Evolutionary conservation across 2,888 invertebrate species (phyloP), one percentile per base, ranked within the genome.

Genomic region (Hydropsyche betteni): DNA sequence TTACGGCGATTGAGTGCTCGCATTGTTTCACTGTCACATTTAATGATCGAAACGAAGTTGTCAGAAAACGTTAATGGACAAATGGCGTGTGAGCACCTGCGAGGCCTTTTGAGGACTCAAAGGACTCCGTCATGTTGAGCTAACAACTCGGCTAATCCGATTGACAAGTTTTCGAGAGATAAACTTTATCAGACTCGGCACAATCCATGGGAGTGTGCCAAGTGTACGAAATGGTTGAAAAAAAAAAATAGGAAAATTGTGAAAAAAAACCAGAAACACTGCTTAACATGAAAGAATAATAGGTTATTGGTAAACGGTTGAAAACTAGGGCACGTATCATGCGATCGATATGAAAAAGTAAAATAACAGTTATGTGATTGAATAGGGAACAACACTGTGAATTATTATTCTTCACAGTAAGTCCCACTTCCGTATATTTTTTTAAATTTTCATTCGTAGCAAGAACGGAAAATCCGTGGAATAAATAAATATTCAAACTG

Each of bases 21-120:
- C 24, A 58, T 58, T 58, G 58, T 58, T 58, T 58, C 24, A 58
- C 58, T 58, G 58, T 58, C 24, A 16, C 58, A 24, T 16, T 24
- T 58, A 58, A 58, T 58, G 58, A 24, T 58, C 16, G 44, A 58
- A 58, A 58, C 16, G 58, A 58, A 24, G 16, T 24, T 24, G 24
- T 16, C n/a, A 16, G 58, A 16, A 14, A 14, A 16, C 38, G 34
- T 38, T 68, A 68, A 68, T 68, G 68, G 36, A 68, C 68, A 68
- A n/a, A 68, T 68, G 68, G 68, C 68, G 36, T 58, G 58, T 68
- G 68, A 34, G 68, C 33, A 33, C 10, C 36, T 36, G 7, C 34
- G 68, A 8, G 58, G 24, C 58, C 24, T 8, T 68, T 16, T 5
- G n/a, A 34, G 68, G 24, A 14, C 68, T n/a, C 12, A 12, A 16